Evolutionary conservation across 2,888 invertebrate genomes (phyloP).

Genomic region (Melangyna quadrimaculata): DNA sequence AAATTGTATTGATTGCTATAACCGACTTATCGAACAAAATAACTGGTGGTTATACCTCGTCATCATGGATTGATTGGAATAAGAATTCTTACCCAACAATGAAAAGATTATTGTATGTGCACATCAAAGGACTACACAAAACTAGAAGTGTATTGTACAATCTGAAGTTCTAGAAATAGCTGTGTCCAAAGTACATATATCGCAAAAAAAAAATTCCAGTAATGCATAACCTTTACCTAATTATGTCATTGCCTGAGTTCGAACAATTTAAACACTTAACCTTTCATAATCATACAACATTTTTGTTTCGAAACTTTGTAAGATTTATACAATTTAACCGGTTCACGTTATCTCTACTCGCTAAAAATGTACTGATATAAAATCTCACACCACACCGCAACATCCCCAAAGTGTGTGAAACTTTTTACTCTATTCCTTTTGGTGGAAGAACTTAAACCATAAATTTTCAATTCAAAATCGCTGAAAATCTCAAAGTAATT

Average conservation of each 20-base stretch:
- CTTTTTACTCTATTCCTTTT: conserved; percentile 4
- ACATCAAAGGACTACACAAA: too few species aligned
- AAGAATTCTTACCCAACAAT: too few species aligned
- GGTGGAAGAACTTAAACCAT: conserved; percentile 35
- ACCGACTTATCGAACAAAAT: too few species aligned
- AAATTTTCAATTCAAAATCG: conserved; percentile 65
- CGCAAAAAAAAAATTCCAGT: background rate
- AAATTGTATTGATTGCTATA: too few species aligned
- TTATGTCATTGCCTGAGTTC: background rate
- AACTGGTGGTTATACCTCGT: too few species aligned
- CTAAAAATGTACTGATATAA: too few species aligned
- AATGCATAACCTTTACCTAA: background rate
- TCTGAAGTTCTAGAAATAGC: too few species aligned
- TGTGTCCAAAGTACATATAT: too few species aligned
- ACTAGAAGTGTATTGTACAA: too few species aligned
- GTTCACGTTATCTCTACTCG: background rate
- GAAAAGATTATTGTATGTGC: too few species aligned
- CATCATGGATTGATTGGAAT: too few species aligned
- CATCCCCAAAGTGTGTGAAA: background rate
- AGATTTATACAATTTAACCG: background rate
- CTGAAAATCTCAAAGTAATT: conserved; percentile 69
- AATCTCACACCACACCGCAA: conserved; percentile 11
- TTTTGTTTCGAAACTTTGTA: background rate
- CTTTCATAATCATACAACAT: conserved; percentile 2
- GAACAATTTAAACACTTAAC: background rate